These are phyloP conservation scores for Diceros bicornis DNA, from an alignment of 2,797 vertebrate genomes.

Conservation along the genomic window DNA sequence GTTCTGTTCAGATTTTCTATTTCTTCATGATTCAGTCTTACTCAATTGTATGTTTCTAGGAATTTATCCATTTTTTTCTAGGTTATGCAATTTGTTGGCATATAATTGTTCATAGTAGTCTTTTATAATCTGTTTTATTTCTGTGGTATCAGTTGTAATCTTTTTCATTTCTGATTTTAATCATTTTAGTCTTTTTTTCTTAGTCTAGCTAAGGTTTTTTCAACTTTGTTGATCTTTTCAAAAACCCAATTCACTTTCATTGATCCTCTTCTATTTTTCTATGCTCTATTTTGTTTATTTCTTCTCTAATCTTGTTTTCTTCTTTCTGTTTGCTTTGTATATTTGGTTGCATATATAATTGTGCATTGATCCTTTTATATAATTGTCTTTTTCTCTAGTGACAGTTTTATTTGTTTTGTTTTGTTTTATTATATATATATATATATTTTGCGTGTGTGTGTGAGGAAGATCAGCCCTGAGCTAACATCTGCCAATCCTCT, in stretches of 20 bases:
- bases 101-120: too few species aligned
- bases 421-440: too few species aligned
- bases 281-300: background rate
- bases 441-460: too few species aligned
- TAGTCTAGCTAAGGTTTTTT: background rate
- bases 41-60: background rate
- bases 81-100: background rate
- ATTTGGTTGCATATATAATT: background rate
- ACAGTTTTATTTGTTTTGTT: background rate
- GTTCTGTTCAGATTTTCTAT: background rate
- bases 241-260: background rate
- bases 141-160: too few species aligned
- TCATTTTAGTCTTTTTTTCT: background rate
- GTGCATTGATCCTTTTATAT: background rate
- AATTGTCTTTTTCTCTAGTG: background rate
- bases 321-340: background rate
- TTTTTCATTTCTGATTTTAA: too few species aligned
- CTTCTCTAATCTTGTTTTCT: background rate
- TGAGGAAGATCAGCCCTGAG: too few species aligned
- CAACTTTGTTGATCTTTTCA: background rate
- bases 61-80: background rate
- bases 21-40: background rate
- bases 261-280: background rate
- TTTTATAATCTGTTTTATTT: too few species aligned
- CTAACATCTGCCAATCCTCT: too few species aligned